These are phyloP conservation scores for Hylaeus anthracinus DNA, from an alignment of 1,140 invertebrate genomes.

Conservation along the genomic window DNA sequence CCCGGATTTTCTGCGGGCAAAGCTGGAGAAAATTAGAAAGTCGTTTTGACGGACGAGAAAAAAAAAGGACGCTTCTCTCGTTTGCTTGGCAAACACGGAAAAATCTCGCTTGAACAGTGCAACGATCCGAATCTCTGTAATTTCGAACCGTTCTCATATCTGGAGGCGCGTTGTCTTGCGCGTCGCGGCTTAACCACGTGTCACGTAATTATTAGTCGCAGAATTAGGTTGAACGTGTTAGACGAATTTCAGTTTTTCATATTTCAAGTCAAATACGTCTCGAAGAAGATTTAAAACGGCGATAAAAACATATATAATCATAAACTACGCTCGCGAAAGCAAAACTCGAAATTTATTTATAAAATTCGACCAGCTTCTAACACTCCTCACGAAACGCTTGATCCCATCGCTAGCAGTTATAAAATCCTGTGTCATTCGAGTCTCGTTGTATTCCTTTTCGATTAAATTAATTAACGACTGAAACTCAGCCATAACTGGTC, in stretches of 20 bases:
- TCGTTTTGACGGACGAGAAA: background rate
- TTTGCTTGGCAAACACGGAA: background rate
- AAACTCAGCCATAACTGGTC: background rate
- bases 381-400: background rate
- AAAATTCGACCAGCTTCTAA: too few relatives aligned
- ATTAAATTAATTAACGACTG: constrained; percentile 4
- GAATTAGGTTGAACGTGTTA: too few relatives aligned
- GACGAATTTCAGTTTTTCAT: too few relatives aligned
- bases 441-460: background rate
- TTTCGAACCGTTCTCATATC: background rate
- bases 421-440: background rate
- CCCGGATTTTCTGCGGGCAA: constrained; percentile 29
- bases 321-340: too few relatives aligned
- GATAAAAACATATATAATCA: too few relatives aligned
- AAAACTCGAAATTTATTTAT: too few relatives aligned
- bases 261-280: too few relatives aligned
- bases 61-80: too few relatives aligned
- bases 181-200: background rate
- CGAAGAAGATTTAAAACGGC: too few relatives aligned
- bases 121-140: too few relatives aligned
- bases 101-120: background rate
- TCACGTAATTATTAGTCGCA: background rate
- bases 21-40: constrained; percentile 45
- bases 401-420: background rate
- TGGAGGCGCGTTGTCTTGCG: too few relatives aligned